Percentiles rank a stretch among this genome's conserved stretches.
phyloP scores from a whole-genome alignment of 2,797 vertebrate species.

The Scyliorhinus canicula region DNA sequence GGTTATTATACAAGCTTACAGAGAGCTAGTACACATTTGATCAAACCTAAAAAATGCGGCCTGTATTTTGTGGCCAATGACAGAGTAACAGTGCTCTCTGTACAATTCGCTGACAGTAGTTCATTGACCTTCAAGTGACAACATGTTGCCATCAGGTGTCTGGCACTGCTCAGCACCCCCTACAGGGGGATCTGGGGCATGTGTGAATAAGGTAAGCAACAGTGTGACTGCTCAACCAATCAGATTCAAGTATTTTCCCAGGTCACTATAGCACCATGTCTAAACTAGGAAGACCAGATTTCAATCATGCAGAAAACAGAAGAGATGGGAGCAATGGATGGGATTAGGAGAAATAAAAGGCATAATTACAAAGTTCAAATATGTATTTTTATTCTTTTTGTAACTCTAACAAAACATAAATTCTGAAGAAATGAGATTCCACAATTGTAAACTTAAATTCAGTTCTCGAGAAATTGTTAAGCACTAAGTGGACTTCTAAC shows the following conservation, averaged over 20 bases:
- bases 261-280: not conserved
- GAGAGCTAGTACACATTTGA: not conserved
- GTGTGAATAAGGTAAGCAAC: too few species aligned
- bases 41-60: not conserved
- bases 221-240: not conserved
- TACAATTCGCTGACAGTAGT: too few species aligned
- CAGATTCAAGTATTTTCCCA: not conserved
- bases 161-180: not conserved
- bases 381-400: too few species aligned
- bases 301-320: not conserved
- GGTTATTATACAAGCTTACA: not conserved
- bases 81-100: too few species aligned
- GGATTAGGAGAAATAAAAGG: too few species aligned
- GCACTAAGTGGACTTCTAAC: not conserved
- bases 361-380: too few species aligned
- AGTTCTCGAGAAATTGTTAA: not conserved
- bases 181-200: not conserved
- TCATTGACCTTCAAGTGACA: too few species aligned
- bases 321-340: not conserved
- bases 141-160: not conserved
- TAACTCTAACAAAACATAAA: not conserved
- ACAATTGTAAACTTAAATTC: not conserved
- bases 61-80: not conserved
- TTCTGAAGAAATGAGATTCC: not conserved
- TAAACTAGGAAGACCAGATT: too few species aligned